Conservation (phyloP, 2,797 vertebrate genomes). For the Brotogeris chrysoptera region DNA sequence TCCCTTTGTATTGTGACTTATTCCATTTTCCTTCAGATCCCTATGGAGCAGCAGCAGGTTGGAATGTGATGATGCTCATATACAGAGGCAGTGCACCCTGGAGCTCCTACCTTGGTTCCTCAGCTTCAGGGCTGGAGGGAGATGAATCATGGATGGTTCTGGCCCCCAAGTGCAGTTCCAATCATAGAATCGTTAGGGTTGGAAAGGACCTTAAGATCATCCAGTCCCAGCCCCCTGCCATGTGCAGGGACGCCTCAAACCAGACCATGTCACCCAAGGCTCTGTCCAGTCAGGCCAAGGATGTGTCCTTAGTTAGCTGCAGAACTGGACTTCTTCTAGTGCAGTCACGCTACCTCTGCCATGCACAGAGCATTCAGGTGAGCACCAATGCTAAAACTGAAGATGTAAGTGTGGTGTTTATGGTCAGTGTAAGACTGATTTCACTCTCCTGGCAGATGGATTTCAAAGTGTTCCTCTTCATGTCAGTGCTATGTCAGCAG, state of each 20-base stretch:
- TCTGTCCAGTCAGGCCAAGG: neutral
- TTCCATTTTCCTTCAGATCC: neutral
- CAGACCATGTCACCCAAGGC: neutral
- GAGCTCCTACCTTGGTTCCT: neutral
- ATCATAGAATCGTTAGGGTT: neutral
- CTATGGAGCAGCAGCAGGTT: neutral
- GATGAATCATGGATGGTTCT: slow-evolving; percentile 39
- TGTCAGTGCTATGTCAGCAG: neutral
- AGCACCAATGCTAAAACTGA: neutral
- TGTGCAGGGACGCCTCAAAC: neutral
- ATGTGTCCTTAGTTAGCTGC: neutral
- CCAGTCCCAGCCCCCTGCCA: neutral
- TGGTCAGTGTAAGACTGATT: neutral
- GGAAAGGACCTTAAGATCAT: neutral
- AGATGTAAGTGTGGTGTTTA: neutral
- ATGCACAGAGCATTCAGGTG: neutral
- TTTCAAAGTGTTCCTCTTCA: neutral
- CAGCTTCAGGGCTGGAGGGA: fast-evolving
- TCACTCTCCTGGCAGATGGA: neutral
- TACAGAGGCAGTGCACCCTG: neutral
- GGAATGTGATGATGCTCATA: neutral
- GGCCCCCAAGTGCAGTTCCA: neutral
- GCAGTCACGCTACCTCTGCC: slow-evolving; percentile 16
- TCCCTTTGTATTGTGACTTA: neutral
- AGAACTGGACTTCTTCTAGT: neutral